These are phyloP conservation scores for Sebastes goodei DNA, from an alignment of 2,797 vertebrate genomes.

Conservation along the genomic window DNA sequence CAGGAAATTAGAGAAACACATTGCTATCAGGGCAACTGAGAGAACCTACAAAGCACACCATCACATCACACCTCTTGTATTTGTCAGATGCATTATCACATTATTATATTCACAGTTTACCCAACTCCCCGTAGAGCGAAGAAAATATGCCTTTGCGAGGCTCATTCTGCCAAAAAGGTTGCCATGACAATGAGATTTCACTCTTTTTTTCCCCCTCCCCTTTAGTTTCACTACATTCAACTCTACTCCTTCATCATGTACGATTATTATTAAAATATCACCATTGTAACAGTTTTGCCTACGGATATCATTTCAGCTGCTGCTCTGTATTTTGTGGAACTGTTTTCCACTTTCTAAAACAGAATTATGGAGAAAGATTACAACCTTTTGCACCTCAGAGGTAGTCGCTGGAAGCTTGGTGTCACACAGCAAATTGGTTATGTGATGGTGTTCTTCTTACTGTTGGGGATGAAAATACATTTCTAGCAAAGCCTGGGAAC, in stretches of 20 bases:
- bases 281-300: slow-evolving; percentile 8
- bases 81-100: slow-evolving; percentile 76
- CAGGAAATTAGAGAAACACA: slow-evolving; percentile 61
- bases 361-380: slow-evolving; percentile 3
- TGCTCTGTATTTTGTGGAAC: slow-evolving; percentile 9
- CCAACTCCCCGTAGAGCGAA: slow-evolving; percentile 63
- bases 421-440: slow-evolving; percentile 23
- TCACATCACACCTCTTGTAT: slow-evolving; percentile 69
- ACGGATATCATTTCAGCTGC: neutral
- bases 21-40: slow-evolving; percentile 28
- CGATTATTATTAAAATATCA: slow-evolving; percentile 38
- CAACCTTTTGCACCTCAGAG: slow-evolving; percentile 6
- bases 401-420: neutral
- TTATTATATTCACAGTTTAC: slow-evolving; percentile 80
- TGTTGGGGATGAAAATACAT: slow-evolving; percentile 17
- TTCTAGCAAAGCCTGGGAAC: slow-evolving; percentile 22
- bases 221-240: slow-evolving; percentile 29
- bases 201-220: neutral
- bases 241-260: slow-evolving; percentile 9
- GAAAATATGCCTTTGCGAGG: slow-evolving; percentile 53
- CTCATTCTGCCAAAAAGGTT: slow-evolving; percentile 68
- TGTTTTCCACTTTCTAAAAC: slow-evolving; percentile 22
- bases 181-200: slow-evolving; percentile 69
- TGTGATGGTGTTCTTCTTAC: neutral
- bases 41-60: slow-evolving; percentile 34